These are phyloP conservation scores for Globicephala melas DNA, from an alignment of 2,113 vertebrate species.

Conservation along the genomic window DNA sequence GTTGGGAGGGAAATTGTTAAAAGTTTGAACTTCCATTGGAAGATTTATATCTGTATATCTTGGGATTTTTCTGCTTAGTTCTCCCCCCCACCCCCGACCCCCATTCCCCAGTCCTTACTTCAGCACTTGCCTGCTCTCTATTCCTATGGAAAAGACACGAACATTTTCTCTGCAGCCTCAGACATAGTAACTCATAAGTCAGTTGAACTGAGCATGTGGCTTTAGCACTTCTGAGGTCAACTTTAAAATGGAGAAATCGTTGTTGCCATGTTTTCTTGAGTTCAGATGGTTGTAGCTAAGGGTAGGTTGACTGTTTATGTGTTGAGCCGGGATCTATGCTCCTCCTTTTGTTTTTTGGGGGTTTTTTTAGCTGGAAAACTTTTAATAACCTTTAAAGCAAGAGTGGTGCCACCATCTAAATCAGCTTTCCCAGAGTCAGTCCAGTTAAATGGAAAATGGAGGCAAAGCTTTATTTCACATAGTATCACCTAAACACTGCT, in stretches of 20 bases:
- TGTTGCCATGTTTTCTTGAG: neutral
- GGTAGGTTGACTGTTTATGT: neutral
- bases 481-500: neutral
- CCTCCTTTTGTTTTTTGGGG: neutral
- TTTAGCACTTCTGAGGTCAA: slow-evolving; percentile 18
- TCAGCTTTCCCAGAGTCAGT: neutral
- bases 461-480: neutral
- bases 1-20: neutral
- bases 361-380: neutral
- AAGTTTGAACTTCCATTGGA: slow-evolving; percentile 21
- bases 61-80: neutral
- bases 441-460: neutral
- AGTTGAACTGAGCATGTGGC: neutral
- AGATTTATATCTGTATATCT: neutral
- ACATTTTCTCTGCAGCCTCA: neutral
- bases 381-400: neutral
- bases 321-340: neutral
- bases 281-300: neutral
- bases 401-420: neutral
- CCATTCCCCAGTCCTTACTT: neutral
- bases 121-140: neutral
- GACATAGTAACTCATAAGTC: neutral
- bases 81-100: neutral
- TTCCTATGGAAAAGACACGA: neutral
- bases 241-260: slow-evolving; percentile 6